A percentile compares a stretch with the other conserved stretches of the same genome.
These are phyloP conservation scores for Tachina lurida DNA, from an alignment of 2,888 invertebrate genomes.

Conservation along the genomic window DNA sequence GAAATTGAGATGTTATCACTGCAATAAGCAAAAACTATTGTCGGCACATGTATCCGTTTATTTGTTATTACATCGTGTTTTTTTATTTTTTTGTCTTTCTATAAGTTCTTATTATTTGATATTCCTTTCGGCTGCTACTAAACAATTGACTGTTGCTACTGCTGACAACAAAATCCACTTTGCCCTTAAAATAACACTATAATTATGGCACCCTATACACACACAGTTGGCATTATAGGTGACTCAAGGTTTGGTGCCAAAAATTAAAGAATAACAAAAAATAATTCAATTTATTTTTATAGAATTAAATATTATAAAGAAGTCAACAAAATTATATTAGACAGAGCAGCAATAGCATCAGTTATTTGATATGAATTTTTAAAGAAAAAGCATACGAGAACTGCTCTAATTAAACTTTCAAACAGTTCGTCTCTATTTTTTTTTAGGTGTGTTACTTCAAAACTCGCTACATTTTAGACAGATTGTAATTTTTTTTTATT, in stretches of 20 bases:
- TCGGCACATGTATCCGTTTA: slow-evolving; percentile 83
- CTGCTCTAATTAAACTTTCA: too few relatives aligned
- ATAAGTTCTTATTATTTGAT: slow-evolving; percentile 40
- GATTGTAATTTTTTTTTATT: too few relatives aligned
- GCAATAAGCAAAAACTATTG: slow-evolving; percentile 83
- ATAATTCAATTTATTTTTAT: too few relatives aligned
- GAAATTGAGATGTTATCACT: slow-evolving; percentile 82
- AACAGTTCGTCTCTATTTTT: too few relatives aligned
- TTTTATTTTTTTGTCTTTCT: slow-evolving; percentile 38
- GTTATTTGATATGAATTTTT: too few relatives aligned
- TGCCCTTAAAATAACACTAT: slow-evolving; percentile 57
- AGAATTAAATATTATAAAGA: too few relatives aligned
- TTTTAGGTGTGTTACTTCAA: too few relatives aligned
- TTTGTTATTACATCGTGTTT: slow-evolving; percentile 80
- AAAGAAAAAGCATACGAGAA: too few relatives aligned
- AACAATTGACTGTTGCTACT: slow-evolving; percentile 69
- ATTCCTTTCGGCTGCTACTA: slow-evolving; percentile 28
- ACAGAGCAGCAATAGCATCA: too few relatives aligned
- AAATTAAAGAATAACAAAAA: too few relatives aligned
- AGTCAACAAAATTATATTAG: too few relatives aligned
- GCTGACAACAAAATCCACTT: slow-evolving; percentile 34
- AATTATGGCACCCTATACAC: slow-evolving; percentile 66
- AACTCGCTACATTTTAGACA: too few relatives aligned
- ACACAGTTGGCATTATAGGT: not conserved
- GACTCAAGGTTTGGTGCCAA: not conserved